phyloP scores from a whole-genome alignment of 2,888 invertebrate genomes.

The Stegophylla sp. region DNA sequence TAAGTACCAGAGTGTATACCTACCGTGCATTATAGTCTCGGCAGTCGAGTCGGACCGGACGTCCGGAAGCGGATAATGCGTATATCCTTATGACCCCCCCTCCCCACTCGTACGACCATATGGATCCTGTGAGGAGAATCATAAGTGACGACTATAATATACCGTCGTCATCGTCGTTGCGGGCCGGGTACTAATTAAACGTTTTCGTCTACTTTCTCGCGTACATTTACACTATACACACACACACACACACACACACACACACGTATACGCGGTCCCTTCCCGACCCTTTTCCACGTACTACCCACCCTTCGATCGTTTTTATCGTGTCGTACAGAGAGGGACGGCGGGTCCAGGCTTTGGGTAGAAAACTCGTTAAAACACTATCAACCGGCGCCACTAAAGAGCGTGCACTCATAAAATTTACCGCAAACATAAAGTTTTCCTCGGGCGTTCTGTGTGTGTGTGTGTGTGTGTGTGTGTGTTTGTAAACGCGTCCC shows the following conservation, averaged over 20 bases:
- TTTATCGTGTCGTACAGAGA: background rate
- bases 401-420: conserved; percentile 17
- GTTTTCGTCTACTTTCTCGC: background rate
- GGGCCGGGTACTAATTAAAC: background rate
- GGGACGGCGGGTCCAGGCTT: background rate
- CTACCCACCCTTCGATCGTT: background rate
- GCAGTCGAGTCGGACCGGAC: background rate
- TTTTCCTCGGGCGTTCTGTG: conserved; percentile 7
- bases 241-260: background rate
- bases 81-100: background rate
- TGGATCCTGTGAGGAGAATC: background rate
- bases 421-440: background rate
- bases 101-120: too few species aligned
- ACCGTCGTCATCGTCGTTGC: too few species aligned
- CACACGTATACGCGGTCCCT: background rate
- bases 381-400: conserved; percentile 18
- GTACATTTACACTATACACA: too few species aligned
- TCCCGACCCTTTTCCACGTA: background rate
- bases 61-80: background rate
- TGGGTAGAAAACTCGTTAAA: conserved; percentile 32
- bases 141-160: background rate
- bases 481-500: background rate
- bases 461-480: too few species aligned
- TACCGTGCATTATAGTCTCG: too few species aligned
- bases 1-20: too few species aligned